Conservation (phyloP, 1,140 invertebrate species). For the Aphidius gifuensis region DNA sequence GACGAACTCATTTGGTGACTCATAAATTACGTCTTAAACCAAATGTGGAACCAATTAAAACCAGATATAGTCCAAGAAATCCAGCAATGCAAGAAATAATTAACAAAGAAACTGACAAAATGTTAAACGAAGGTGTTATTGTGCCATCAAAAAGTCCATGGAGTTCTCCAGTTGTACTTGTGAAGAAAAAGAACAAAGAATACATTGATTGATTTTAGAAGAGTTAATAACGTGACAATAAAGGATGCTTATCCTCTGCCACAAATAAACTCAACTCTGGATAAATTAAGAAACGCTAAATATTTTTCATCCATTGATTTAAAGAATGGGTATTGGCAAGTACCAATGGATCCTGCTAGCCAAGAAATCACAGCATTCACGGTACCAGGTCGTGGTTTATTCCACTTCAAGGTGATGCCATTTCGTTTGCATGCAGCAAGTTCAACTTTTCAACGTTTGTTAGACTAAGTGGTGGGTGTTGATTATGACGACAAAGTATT, state of each 20-base stretch:
- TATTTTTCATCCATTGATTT: constrained; percentile 50
- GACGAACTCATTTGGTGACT: not conserved
- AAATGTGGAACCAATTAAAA: constrained; percentile 33
- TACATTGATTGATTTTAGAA: constrained; percentile 32
- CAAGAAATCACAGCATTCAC: constrained; percentile 45
- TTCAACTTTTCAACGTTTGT: constrained; percentile 35
- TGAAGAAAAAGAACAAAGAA: constrained; percentile 31
- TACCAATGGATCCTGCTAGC: constrained; percentile 35
- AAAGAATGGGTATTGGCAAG: constrained; percentile 50
- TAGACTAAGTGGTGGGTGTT: constrained; percentile 33
- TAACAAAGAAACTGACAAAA: constrained; percentile 18
- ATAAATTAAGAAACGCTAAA: constrained; percentile 35
- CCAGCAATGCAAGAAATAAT: constrained; percentile 15
- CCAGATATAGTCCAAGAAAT: constrained; percentile 32
- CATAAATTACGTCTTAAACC: constrained; percentile 37
- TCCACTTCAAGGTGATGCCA: constrained; percentile 28
- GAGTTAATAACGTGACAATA: constrained; percentile 31
- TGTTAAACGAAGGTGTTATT: constrained; percentile 34
- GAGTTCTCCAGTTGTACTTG: constrained; percentile 27
- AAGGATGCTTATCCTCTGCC: constrained; percentile 52
- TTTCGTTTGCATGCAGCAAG: constrained; percentile 32
- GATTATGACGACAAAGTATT: constrained; percentile 25
- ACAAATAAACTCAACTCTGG: constrained; percentile 46
- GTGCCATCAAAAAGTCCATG: constrained; percentile 30
- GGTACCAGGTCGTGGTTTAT: constrained; percentile 30